Conservation (phyloP, 2,113 vertebrate genomes). For the Aphelocoma coerulescens region DNA sequence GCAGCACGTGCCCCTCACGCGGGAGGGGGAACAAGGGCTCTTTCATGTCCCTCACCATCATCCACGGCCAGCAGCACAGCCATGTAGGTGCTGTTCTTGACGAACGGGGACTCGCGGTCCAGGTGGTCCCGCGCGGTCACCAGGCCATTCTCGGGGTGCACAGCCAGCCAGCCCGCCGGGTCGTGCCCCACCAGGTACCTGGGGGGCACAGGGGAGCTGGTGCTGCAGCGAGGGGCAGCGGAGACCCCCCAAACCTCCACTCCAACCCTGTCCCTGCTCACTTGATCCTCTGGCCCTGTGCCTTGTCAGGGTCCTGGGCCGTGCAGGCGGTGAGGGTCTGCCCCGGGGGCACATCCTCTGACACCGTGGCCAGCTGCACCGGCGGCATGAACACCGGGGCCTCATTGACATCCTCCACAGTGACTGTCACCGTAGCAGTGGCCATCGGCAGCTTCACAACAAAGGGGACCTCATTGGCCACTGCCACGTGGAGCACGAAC, state of each 20-base stretch:
- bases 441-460: slow-evolving; percentile 59
- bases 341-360: slow-evolving; percentile 56
- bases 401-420: slow-evolving; percentile 82
- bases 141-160: slow-evolving; percentile 72
- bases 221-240: fast-evolving
- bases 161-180: slow-evolving; percentile 76
- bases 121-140: slow-evolving; percentile 66
- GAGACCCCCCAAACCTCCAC: no score
- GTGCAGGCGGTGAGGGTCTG: slow-evolving; percentile 62
- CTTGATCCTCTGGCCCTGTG: slow-evolving; percentile 78
- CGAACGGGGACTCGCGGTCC: slow-evolving; percentile 81
- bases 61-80: slow-evolving; percentile 79
- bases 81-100: slow-evolving; percentile 74
- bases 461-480: slow-evolving; percentile 80
- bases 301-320: slow-evolving; percentile 83
- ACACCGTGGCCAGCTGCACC: slow-evolving; percentile 40
- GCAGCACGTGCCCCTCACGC: not conserved
- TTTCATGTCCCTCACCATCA: slow-evolving; percentile 72
- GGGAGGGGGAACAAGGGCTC: not conserved
- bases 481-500: slow-evolving; percentile 75
- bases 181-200: slow-evolving; percentile 81
- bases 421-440: slow-evolving; percentile 80
- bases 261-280: slow-evolving; percentile 22
- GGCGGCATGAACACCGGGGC: slow-evolving; percentile 72
- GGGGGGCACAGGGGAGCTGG: not conserved